Evolutionary conservation across 2,113 vertebrate genomes (phyloP).

Genomic region (Chlorodrepanis virens): DNA sequence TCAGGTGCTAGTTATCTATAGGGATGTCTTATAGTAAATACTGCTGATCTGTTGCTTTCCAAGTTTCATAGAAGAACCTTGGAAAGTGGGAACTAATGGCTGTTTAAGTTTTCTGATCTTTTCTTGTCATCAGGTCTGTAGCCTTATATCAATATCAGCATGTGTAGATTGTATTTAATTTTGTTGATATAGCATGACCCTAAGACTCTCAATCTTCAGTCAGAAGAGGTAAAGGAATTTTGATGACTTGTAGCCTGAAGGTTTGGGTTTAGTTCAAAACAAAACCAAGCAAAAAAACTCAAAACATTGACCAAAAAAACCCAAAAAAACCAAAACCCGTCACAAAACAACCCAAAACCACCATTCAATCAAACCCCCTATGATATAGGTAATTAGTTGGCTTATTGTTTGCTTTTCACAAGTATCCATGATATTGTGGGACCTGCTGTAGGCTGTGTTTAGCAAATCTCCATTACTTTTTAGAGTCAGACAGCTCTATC

Average conservation of each 20-base stretch:
- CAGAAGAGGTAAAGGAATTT: neutral
- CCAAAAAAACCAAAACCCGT: no score
- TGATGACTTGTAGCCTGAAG: neutral
- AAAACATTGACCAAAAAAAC: neutral
- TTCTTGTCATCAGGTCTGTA: neutral
- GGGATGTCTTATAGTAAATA: neutral
- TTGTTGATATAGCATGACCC: neutral
- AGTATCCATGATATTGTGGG: rapidly evolving
- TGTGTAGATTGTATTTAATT: neutral
- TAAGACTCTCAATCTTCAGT: neutral
- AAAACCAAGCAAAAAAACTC: neutral
- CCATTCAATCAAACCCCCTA: rapidly evolving
- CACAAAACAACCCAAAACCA: rapidly evolving
- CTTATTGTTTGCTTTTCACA: neutral
- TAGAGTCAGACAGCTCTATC: neutral
- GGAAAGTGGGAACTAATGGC: neutral
- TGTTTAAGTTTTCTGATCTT: neutral
- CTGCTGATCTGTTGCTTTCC: neutral
- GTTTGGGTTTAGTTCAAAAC: neutral
- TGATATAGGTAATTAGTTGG: neutral
- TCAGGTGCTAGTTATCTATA: neutral
- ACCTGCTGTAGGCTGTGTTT: neutral
- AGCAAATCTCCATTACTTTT: neutral
- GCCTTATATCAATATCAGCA: neutral
- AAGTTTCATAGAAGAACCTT: neutral